Evolutionary conservation across 2,797 vertebrate genomes (phyloP).

Genomic region (Chrosomus eos): DNA sequence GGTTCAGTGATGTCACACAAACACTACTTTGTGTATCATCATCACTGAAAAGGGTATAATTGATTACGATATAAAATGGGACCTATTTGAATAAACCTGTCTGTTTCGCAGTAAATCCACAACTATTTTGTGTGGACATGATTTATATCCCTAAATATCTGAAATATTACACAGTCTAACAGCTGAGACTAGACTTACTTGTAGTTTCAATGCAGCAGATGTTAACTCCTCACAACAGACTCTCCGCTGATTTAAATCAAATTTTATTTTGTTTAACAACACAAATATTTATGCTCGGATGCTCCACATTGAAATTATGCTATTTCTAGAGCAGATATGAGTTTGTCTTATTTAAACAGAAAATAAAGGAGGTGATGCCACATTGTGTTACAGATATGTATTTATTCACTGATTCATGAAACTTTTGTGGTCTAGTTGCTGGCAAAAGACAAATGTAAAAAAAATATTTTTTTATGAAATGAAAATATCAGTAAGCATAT

Average conservation of each 20-base stretch:
- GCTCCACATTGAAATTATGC: background rate
- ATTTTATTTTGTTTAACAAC: background rate
- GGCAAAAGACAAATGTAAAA: background rate
- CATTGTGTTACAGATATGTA: constrained; percentile 1
- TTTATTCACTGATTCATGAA: background rate
- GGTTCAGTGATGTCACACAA: background rate
- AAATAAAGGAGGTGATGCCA: background rate
- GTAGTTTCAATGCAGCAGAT: background rate
- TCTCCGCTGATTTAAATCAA: background rate
- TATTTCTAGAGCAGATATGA: background rate
- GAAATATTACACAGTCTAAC: constrained; percentile 10
- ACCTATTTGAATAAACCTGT: background rate
- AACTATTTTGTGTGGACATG: background rate
- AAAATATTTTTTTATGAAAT: background rate
- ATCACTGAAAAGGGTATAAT: background rate
- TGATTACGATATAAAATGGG: background rate
- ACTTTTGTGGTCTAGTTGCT: background rate
- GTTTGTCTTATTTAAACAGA: background rate
- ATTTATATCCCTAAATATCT: background rate
- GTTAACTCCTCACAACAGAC: background rate
- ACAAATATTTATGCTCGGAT: background rate
- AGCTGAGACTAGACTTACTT: background rate
- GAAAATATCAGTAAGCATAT: background rate
- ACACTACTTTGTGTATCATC: background rate
- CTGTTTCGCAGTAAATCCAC: constrained; percentile 14